These are phyloP conservation scores for Venturia canescens DNA, from an alignment of 1,140 invertebrate species.

Conservation along the genomic window DNA sequence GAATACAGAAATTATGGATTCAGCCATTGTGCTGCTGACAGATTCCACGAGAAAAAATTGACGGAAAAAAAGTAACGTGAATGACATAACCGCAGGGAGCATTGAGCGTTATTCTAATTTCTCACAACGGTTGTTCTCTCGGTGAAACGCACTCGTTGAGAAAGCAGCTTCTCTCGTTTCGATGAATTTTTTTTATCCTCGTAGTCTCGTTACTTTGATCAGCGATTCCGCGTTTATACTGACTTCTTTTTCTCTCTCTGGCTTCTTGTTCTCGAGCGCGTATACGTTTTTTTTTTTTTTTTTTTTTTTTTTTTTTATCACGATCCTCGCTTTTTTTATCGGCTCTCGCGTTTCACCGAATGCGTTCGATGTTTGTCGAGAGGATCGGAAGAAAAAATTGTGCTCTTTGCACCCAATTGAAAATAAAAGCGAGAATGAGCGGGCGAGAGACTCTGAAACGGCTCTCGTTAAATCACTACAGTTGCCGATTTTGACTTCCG, in stretches of 20 bases:
- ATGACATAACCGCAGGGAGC: conserved; percentile 34
- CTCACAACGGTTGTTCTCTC: conserved; percentile 17
- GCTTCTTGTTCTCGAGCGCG: conserved; percentile 5
- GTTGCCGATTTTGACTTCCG: conserved; percentile 57
- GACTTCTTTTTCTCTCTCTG: neutral
- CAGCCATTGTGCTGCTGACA: neutral
- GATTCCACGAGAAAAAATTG: conserved; percentile 9
- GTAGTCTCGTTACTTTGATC: conserved; percentile 8
- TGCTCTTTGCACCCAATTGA: conserved; percentile 9
- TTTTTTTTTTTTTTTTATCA: too few species aligned
- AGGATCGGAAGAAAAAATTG: conserved; percentile 19
- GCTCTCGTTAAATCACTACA: conserved; percentile 67
- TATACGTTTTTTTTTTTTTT: neutral
- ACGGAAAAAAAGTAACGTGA: conserved; percentile 10
- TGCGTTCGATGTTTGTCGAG: neutral
- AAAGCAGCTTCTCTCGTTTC: conserved; percentile 27
- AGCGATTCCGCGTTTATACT: conserved; percentile 19
- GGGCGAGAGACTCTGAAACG: conserved; percentile 45
- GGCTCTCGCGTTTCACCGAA: conserved; percentile 32
- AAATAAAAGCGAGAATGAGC: conserved; percentile 17
- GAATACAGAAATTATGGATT: too few species aligned
- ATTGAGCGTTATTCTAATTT: conserved; percentile 26
- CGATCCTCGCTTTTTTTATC: neutral
- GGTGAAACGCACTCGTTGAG: conserved; percentile 6
- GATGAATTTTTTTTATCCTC: conserved; percentile 21